phyloP scores from a whole-genome alignment of 2,113 vertebrate species.

The Physeter macrocephalus region DNA sequence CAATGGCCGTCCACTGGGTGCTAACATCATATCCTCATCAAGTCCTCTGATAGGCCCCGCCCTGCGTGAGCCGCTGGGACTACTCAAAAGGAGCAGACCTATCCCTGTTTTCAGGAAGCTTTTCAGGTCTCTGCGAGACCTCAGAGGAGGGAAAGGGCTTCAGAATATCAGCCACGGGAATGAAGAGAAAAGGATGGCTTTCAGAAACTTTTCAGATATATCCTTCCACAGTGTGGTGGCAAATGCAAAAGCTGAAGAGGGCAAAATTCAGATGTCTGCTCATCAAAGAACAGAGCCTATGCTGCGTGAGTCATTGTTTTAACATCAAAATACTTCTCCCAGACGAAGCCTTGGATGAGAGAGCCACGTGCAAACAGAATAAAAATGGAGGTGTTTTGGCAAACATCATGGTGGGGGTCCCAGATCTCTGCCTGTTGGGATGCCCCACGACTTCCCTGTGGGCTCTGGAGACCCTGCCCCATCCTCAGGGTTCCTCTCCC shows the following conservation, averaged over 20 bases:
- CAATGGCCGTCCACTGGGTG: not conserved
- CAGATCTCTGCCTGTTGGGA: not conserved
- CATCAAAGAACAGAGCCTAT: not conserved
- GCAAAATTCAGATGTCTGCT: not conserved
- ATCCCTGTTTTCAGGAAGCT: too few relatives aligned
- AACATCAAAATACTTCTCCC: not conserved
- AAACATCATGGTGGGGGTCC: not conserved
- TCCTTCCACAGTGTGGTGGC: not conserved
- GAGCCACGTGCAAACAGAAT: not conserved
- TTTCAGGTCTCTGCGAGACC: not conserved
- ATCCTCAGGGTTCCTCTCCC: not conserved
- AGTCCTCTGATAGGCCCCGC: not conserved
- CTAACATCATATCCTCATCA: not conserved
- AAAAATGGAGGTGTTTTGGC: not conserved
- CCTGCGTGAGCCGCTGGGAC: not conserved
- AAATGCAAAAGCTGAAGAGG: not conserved
- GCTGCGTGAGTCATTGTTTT: not conserved
- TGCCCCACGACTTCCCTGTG: not conserved
- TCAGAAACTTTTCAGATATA: not conserved
- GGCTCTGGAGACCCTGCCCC: not conserved
- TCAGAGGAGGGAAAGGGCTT: not conserved
- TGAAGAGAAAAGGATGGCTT: not conserved
- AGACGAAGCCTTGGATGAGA: not conserved
- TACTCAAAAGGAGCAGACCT: not conserved
- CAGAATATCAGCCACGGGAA: not conserved